Base-by-base conservation (phyloP, 2,113 vertebrate genomes). In the Apodemus sylvaticus region DNA sequence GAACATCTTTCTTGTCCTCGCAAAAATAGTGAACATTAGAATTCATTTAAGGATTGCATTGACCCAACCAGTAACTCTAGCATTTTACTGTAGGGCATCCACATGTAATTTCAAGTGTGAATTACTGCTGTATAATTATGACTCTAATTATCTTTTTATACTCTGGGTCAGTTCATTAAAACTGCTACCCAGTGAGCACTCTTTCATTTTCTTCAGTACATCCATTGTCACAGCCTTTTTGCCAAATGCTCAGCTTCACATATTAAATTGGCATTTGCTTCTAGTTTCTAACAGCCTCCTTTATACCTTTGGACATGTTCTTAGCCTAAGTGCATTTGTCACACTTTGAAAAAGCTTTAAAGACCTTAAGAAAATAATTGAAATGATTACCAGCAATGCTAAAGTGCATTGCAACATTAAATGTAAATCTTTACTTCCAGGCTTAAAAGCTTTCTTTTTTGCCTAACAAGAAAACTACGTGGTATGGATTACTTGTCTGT, bases 141-240 rank as follows among this genome's bases (percentile, higher is more conserved):
- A 93, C 73, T 92, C 17, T 97, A 97, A 96, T 97, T 98, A 95
- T 94, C 79, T 89, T 95, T 97, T 97, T 74, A 97, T 93, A 94
- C n/a, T 90, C 77, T 94, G 51, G 83, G 92, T 96, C 76, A 96
- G 93, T 97, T 97, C 95, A 95, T 98, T 97, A 97, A 94, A 94
- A 92, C 45, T 62, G 16, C 64, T 85, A 31, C 26, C 93, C 82
- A 5, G 39, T 58, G 91, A 90, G 45, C 55, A n/a, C 31, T 93
- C 86, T 95, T 95, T 96, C 55, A 93, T 97, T 89, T 96, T 93
- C 90, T 71, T 97, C 64, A 55, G 14, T 45, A 86, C 14, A 70
- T 90, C 45, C 17, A 76, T 88, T 88, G 68, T 91, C 60, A 87
- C 73, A 93, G 45, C 3, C 4, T 20, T 88, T 95, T 36, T 48